These are phyloP conservation scores for Athripsodes cinereus DNA, from an alignment of 2,888 invertebrate species.

Conservation along the genomic window DNA sequence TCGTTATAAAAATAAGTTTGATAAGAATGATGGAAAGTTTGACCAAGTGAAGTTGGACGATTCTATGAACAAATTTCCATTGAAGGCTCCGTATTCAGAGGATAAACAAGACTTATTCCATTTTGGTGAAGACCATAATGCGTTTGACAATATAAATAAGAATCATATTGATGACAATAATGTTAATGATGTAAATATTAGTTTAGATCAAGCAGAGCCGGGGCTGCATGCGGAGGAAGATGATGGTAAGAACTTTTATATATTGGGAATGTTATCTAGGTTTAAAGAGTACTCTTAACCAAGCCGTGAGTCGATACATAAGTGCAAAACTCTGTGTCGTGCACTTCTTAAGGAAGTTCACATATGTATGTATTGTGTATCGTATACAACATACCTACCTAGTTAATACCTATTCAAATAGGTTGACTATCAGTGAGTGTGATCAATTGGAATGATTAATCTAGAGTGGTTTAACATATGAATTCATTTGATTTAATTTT, in stretches of 20 bases:
- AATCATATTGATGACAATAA: constrained; percentile 1
- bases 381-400: no score
- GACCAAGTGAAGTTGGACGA: constrained; percentile 1
- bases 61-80: background rate
- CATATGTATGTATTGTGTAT: no score
- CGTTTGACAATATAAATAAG: constrained; percentile 5
- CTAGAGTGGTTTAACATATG: no score
- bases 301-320: background rate
- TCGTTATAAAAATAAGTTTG: constrained; percentile 9
- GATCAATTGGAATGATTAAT: no score
- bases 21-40: background rate
- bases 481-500: no score
- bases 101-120: constrained; percentile 3
- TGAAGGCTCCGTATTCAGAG: constrained; percentile 1
- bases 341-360: no score
- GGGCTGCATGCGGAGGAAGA: constrained; percentile 11
- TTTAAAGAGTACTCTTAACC: no score
- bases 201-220: constrained; percentile 9
- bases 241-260: constrained; percentile 1
- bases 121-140: constrained; percentile 1
- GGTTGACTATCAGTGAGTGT: no score
- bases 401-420: no score
- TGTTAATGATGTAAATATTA: constrained; percentile 10
- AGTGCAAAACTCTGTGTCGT: no score
- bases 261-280: no score